Percentiles rank a stretch among this genome's conserved stretches.
These are phyloP conservation scores for Junonia oenone DNA, from an alignment of 2,888 invertebrate species.

Conservation along the genomic window DNA sequence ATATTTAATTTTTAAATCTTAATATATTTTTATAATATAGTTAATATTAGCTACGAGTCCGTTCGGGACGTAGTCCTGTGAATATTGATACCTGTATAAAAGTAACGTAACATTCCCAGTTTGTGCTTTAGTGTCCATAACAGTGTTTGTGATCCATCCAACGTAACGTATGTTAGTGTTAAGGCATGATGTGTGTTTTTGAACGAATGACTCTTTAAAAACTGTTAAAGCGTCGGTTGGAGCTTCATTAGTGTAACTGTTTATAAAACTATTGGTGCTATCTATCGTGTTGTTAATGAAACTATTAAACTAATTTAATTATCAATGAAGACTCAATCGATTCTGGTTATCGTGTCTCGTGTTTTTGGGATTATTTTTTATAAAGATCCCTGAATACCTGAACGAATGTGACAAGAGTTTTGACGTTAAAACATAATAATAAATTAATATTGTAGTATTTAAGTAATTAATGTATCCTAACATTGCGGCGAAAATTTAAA, in stretches of 20 bases:
- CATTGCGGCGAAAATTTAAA: constrained; percentile 51
- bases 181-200: constrained; percentile 74
- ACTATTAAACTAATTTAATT: constrained; percentile 22
- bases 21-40: constrained; percentile 66
- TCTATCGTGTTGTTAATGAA: constrained; percentile 24
- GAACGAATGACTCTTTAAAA: constrained; percentile 37
- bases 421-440: constrained; percentile 56
- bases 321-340: constrained; percentile 48
- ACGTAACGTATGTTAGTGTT: constrained; percentile 60
- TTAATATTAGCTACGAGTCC: constrained; percentile 43
- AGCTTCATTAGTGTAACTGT: constrained; percentile 44
- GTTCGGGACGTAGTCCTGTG: constrained; percentile 48
- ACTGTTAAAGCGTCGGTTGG: constrained; percentile 44
- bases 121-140: constrained; percentile 71
- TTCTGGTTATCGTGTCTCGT: constrained; percentile 52
- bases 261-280: constrained; percentile 39
- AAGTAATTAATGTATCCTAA: constrained; percentile 64
- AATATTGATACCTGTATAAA: constrained; percentile 75
- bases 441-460: constrained; percentile 64
- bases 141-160: constrained; percentile 77
- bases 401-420: constrained; percentile 24
- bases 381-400: constrained; percentile 25
- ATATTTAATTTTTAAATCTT: constrained; percentile 50
- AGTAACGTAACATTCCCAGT: constrained; percentile 75
- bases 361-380: constrained; percentile 37